Conservation (phyloP, 2,888 invertebrate genomes). For the Ophioninae sp. region DNA sequence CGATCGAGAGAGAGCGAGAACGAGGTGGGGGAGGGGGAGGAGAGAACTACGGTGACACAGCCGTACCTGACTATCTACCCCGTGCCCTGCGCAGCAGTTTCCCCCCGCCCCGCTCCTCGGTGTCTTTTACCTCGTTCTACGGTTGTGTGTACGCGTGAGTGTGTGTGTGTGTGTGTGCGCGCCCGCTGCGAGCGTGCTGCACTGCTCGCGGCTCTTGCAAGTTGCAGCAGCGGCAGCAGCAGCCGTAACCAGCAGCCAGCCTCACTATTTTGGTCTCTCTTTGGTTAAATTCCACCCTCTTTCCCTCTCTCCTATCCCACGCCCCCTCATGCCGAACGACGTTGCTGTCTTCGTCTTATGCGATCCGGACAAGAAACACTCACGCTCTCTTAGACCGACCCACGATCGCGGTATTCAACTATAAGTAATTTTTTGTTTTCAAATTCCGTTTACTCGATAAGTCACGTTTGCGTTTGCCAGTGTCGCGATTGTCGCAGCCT, state of each 20-base stretch:
- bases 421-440: not conserved
- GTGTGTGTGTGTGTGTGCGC: too few relatives aligned
- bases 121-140: conserved; percentile 54
- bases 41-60: conserved; percentile 56
- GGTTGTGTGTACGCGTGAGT: too few relatives aligned
- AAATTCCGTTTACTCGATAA: conserved; percentile 30
- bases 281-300: conserved; percentile 65
- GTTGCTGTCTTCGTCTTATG: conserved; percentile 42
- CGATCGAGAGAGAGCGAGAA: conserved; percentile 50
- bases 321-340: conserved; percentile 24
- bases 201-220: conserved; percentile 59
- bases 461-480: conserved; percentile 1
- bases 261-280: conserved; percentile 67
- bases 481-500: not conserved
- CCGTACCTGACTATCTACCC: conserved; percentile 66
- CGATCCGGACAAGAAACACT: conserved; percentile 58
- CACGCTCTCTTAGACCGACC: conserved; percentile 57
- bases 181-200: conserved; percentile 31
- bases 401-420: conserved; percentile 46
- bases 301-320: conserved; percentile 27
- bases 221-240: conserved; percentile 54
- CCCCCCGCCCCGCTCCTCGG: conserved; percentile 31
- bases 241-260: conserved; percentile 55
- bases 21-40: conserved; percentile 52
- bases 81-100: conserved; percentile 55